Evolutionary conservation across 2,113 vertebrate genomes (phyloP).

Genomic region (Menidia beryllina): DNA sequence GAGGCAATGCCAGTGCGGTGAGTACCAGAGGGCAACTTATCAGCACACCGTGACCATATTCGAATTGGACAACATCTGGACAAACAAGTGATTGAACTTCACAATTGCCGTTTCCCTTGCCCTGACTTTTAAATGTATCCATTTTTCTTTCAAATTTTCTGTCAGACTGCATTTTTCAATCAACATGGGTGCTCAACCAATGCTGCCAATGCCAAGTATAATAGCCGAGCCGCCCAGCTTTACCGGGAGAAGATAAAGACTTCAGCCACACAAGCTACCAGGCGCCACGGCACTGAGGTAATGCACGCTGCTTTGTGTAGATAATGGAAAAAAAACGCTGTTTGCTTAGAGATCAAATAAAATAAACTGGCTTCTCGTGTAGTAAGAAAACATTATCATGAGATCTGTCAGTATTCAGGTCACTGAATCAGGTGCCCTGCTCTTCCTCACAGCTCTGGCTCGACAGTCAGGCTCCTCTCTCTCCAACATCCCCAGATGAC

Average conservation of each 20-base stretch:
- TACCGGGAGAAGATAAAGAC: constrained; percentile 91
- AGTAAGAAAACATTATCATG: neutral
- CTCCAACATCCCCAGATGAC: constrained; percentile 81
- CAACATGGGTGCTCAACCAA: constrained; percentile 88
- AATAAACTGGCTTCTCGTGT: neutral
- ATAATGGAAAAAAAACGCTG: neutral
- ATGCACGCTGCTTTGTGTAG: constrained; percentile 14
- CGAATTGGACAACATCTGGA: neutral
- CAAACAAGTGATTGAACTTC: neutral
- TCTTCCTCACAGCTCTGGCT: constrained; percentile 87
- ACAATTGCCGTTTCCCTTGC: neutral
- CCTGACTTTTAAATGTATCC: too few relatives aligned
- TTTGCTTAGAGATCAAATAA: constrained; percentile 3
- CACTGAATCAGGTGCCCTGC: neutral
- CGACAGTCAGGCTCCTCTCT: constrained; percentile 82
- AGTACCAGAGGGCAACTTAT: constrained; percentile 62
- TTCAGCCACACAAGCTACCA: constrained; percentile 88
- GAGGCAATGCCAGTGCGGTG: constrained; percentile 93
- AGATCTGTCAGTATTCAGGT: neutral
- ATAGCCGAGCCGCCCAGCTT: constrained; percentile 88
- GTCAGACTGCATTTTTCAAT: constrained; percentile 89
- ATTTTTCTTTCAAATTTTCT: neutral
- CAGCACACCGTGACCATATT: neutral
- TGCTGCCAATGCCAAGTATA: constrained; percentile 93
- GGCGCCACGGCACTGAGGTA: constrained; percentile 91